A percentile compares a stretch with the other conserved stretches of the same genome.
Conservation (phyloP, 2,888 invertebrate genomes). For the Erebia palarica region DNA sequence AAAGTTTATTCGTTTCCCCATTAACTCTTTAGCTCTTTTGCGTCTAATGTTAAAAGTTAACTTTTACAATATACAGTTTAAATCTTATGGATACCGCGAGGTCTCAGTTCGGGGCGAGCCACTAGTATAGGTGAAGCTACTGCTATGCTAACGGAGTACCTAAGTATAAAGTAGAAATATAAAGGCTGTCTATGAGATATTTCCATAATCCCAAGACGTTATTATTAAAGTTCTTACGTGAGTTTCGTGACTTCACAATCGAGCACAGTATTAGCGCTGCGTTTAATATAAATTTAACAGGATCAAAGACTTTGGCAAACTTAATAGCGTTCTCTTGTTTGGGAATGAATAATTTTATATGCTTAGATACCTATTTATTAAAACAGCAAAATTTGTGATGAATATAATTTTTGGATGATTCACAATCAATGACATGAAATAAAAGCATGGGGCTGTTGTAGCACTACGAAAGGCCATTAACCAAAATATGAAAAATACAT, state of each 20-base stretch:
- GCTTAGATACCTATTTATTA: constrained; percentile 5
- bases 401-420: constrained; percentile 3
- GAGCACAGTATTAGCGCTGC: constrained; percentile 16
- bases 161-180: not conserved
- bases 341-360: constrained; percentile 19
- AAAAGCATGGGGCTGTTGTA: too few species aligned
- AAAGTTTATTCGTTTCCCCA: too few species aligned
- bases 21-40: too few species aligned
- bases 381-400: not conserved
- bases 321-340: constrained; percentile 20
- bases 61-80: too few species aligned
- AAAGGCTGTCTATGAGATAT: constrained; percentile 11
- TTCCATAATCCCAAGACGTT: constrained; percentile 23
- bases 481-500: too few species aligned
- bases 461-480: too few species aligned
- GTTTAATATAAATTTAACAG: constrained; percentile 23
- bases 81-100: too few species aligned
- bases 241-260: constrained; percentile 20
- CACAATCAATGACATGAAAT: not conserved
- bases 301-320: constrained; percentile 18
- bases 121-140: not conserved
- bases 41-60: too few species aligned
- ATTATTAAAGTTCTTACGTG: constrained; percentile 16
- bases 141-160: not conserved
- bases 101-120: too few species aligned